Percentiles rank a stretch among this genome's conserved stretches.
These are phyloP conservation scores for Protodeltote pygarga DNA, from an alignment of 2,888 invertebrate species.

Conservation along the genomic window DNA sequence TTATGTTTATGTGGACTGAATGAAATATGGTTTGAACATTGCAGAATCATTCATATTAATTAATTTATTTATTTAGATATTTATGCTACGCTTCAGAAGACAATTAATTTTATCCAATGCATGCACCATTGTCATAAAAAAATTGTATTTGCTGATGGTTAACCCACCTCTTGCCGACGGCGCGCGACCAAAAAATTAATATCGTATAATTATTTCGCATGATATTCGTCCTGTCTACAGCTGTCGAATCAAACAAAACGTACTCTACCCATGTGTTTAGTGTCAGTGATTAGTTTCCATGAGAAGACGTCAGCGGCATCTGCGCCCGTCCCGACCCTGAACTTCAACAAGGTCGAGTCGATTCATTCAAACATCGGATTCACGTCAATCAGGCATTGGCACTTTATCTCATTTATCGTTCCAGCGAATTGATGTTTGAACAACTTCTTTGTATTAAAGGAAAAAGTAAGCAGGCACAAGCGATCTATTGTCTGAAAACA, in stretches of 20 bases:
- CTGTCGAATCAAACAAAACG: constrained; percentile 39
- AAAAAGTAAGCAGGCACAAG: constrained; percentile 33
- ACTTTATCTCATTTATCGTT: constrained; percentile 27
- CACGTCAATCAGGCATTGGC: constrained; percentile 38
- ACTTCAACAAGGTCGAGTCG: constrained; percentile 47
- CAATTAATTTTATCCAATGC: not conserved
- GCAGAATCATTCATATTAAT: constrained; percentile 26
- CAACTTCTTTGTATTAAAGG: constrained; percentile 40
- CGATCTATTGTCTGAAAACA: constrained; percentile 41
- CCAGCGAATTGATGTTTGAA: constrained; percentile 34
- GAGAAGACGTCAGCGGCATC: constrained; percentile 40
- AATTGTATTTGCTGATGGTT: too few species aligned
- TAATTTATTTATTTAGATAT: constrained; percentile 1
- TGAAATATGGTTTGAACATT: constrained; percentile 6
- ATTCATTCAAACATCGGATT: constrained; percentile 29
- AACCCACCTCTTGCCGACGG: constrained; percentile 4
- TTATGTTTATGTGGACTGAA: constrained; percentile 2
- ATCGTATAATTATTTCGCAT: constrained; percentile 31
- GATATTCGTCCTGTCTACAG: constrained; percentile 32
- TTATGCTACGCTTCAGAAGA: not conserved
- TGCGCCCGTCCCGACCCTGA: constrained; percentile 51
- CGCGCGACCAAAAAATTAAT: constrained; percentile 15
- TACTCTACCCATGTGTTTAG: constrained; percentile 40
- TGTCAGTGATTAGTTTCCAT: constrained; percentile 54
- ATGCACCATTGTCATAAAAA: constrained; percentile 9